phyloP scores from a whole-genome alignment of 2,888 invertebrate genomes.

The Iphiclides podalirius region DNA sequence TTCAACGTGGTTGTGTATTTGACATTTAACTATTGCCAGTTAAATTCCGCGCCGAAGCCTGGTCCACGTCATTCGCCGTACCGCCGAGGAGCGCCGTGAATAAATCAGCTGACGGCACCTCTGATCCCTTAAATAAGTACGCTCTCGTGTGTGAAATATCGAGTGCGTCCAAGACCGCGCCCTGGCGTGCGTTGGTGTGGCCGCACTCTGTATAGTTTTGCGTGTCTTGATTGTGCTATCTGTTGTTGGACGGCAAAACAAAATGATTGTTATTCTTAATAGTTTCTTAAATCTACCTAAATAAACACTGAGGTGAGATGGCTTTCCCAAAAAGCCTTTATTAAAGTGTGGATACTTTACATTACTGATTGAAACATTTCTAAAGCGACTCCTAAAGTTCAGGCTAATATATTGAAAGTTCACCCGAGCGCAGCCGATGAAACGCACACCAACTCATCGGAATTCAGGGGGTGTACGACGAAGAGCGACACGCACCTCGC shows the following conservation, averaged over 20 bases:
- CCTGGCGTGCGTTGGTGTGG: conserved; percentile 23
- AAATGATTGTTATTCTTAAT: too few species aligned
- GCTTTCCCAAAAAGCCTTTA: too few species aligned
- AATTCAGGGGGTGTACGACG: conserved; percentile 37
- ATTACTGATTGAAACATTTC: too few species aligned
- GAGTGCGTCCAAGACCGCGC: conserved; percentile 41
- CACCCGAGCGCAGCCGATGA: conserved; percentile 1
- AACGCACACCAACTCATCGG: conserved; percentile 35
- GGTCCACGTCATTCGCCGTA: conserved; percentile 27
- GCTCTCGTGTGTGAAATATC: conserved; percentile 73
- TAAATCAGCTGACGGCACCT: conserved; percentile 69
- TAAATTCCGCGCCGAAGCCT: not conserved
- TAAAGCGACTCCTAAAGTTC: too few species aligned
- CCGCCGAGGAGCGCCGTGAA: conserved; percentile 49
- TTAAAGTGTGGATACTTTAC: too few species aligned
- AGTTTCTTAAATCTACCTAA: too few species aligned
- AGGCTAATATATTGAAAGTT: too few species aligned
- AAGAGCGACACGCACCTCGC: conserved; percentile 44
- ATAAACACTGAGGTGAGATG: too few species aligned
- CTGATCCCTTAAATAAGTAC: conserved; percentile 76
- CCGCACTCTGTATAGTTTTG: not conserved
- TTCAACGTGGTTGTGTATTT: too few species aligned
- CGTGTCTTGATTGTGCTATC: too few species aligned
- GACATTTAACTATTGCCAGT: conserved; percentile 8
- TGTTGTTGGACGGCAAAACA: too few species aligned